Conservation (phyloP, 2,888 invertebrate genomes). For the Apoderus coryli region DNA sequence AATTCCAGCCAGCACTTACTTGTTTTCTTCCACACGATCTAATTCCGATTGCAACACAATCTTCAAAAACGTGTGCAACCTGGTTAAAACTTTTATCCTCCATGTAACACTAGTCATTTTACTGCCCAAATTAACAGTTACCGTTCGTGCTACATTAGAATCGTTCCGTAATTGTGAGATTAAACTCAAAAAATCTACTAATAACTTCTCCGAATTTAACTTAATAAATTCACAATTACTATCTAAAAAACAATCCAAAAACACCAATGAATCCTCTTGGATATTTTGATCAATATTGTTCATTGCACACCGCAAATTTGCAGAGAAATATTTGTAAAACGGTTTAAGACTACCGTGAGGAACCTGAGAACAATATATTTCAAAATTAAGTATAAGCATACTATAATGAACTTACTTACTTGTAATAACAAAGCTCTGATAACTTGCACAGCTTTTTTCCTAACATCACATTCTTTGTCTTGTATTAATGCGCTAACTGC, state of each 20-base stretch:
- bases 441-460: conserved; percentile 42
- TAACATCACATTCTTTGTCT: conserved; percentile 52
- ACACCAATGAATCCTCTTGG: conserved; percentile 67
- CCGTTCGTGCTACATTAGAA: conserved; percentile 48
- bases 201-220: conserved; percentile 50
- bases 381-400: not conserved
- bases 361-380: conserved; percentile 24
- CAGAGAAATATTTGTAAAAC: conserved; percentile 62
- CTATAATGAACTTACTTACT: conserved; percentile 20
- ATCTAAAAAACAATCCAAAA: conserved; percentile 62
- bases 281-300: conserved; percentile 70
- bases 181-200: conserved; percentile 70
- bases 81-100: conserved; percentile 59
- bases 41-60: too few relatives aligned
- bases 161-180: conserved; percentile 60
- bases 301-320: conserved; percentile 78
- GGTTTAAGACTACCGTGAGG: conserved; percentile 44
- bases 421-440: conserved; percentile 33
- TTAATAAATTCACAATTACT: conserved; percentile 52
- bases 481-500: conserved; percentile 52
- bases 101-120: conserved; percentile 64
- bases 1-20: too few relatives aligned
- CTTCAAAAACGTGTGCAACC: conserved; percentile 48
- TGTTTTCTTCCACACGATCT: too few relatives aligned
- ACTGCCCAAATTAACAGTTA: conserved; percentile 54